Conservation (phyloP, 1,140 invertebrate genomes). For the Drosophila elegans region DNA sequence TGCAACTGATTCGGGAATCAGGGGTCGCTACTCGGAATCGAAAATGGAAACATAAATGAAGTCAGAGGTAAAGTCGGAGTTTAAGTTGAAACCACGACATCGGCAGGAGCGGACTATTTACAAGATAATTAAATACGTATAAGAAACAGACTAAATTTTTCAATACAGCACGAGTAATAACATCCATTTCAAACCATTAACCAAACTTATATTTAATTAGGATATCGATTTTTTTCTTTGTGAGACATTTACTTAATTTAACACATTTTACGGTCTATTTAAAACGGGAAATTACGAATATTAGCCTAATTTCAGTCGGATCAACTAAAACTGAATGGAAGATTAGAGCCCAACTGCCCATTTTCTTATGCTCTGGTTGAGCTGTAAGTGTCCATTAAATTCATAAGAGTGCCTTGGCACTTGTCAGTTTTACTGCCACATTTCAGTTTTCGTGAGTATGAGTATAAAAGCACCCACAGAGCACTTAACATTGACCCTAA, state of each 20-base stretch:
- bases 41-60: constrained; percentile 13
- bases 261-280: constrained; percentile 1
- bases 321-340: constrained; percentile 7
- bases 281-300: not conserved
- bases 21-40: constrained; percentile 17
- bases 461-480: not conserved
- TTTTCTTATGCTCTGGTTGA: constrained; percentile 16
- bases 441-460: constrained; percentile 6
- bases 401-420: constrained; percentile 11
- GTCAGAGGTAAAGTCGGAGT: not conserved
- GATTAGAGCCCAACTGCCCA: constrained; percentile 9
- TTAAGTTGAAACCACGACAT: constrained; percentile 5
- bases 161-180: too few species aligned
- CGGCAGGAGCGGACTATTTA: constrained; percentile 14
- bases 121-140: not conserved
- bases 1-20: constrained; percentile 22
- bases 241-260: not conserved
- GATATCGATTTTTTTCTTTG: not conserved
- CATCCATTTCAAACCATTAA: not conserved
- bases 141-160: too few species aligned
- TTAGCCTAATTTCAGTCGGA: constrained; percentile 7
- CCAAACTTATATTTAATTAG: not conserved
- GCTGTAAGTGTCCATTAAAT: constrained; percentile 16
- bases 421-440: constrained; percentile 17
- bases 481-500: constrained; percentile 13